Percentiles rank a stretch among this genome's conserved stretches.
phyloP scores from a whole-genome alignment of 2,113 vertebrate species.

The Perca schrenkii region DNA sequence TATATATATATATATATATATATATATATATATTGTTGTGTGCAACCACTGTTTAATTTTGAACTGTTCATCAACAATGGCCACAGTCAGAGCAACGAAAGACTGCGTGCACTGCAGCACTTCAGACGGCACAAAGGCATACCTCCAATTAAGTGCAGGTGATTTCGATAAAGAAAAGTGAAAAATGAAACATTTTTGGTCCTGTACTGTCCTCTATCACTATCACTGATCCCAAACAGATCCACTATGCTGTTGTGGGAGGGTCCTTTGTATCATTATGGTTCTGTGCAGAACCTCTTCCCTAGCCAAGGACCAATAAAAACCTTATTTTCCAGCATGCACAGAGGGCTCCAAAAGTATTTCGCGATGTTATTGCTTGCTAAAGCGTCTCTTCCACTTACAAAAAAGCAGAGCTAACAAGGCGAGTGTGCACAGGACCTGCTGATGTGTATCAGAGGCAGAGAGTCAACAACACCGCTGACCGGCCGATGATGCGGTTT shows the following conservation, averaged over 20 bases:
- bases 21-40: too few species aligned
- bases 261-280: not conserved
- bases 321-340: not conserved
- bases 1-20: too few species aligned
- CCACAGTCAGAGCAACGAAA: not conserved
- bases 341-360: too few species aligned
- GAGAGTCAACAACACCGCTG: conserved; percentile 55
- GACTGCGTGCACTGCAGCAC: not conserved
- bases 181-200: too few species aligned
- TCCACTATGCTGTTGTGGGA: not conserved
- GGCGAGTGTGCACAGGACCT: conserved; percentile 18
- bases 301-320: not conserved
- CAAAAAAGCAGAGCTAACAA: conserved; percentile 3
- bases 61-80: not conserved
- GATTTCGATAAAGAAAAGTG: not conserved
- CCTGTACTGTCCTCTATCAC: not conserved
- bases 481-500: conserved; percentile 39
- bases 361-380: not conserved
- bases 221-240: not conserved
- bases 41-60: not conserved
- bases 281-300: conserved; percentile 8
- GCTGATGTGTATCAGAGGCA: conserved; percentile 58
- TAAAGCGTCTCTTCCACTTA: conserved; percentile 14
- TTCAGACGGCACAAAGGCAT: not conserved
- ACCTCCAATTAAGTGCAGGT: not conserved